phyloP scores from a whole-genome alignment of 2,888 invertebrate species.

The Ceramica pisi region DNA sequence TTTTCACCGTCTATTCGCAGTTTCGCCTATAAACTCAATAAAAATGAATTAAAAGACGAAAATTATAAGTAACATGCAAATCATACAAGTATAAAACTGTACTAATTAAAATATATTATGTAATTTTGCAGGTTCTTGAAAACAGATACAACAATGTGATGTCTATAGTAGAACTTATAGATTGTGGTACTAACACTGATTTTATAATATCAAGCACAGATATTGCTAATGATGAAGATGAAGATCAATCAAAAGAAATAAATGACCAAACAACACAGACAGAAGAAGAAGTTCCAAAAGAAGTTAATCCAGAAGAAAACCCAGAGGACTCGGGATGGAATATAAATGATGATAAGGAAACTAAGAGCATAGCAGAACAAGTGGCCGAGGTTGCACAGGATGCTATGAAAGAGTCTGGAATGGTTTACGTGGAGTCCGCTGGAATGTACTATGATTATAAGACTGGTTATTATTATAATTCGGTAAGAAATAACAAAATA shows the following conservation, averaged over 20 bases:
- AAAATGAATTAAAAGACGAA: neutral
- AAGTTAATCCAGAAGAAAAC: constrained; percentile 34
- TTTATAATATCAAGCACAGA: neutral
- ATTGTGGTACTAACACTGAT: constrained; percentile 12
- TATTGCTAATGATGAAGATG: neutral
- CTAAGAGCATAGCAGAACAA: constrained; percentile 92
- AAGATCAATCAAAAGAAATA: neutral
- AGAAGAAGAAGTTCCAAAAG: constrained; percentile 31
- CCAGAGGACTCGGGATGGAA: constrained; percentile 74
- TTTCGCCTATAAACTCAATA: neutral
- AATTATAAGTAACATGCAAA: neutral
- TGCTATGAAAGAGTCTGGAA: constrained; percentile 94
- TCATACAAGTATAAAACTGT: neutral
- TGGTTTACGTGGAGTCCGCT: constrained; percentile 96
- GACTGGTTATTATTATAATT: constrained; percentile 97
- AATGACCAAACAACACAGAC: constrained; percentile 70
- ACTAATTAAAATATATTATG: neutral
- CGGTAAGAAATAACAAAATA: constrained; percentile 88
- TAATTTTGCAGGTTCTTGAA: constrained; percentile 37
- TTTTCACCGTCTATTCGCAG: neutral
- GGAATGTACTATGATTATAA: constrained; percentile 97
- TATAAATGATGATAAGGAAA: constrained; percentile 69
- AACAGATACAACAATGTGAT: constrained; percentile 27
- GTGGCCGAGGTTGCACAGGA: constrained; percentile 94
- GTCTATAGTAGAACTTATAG: constrained; percentile 38